A percentile compares a stretch with the other conserved stretches of the same genome.
Conservation (phyloP, 2,888 invertebrate genomes). For the Phyto melanocephala region DNA sequence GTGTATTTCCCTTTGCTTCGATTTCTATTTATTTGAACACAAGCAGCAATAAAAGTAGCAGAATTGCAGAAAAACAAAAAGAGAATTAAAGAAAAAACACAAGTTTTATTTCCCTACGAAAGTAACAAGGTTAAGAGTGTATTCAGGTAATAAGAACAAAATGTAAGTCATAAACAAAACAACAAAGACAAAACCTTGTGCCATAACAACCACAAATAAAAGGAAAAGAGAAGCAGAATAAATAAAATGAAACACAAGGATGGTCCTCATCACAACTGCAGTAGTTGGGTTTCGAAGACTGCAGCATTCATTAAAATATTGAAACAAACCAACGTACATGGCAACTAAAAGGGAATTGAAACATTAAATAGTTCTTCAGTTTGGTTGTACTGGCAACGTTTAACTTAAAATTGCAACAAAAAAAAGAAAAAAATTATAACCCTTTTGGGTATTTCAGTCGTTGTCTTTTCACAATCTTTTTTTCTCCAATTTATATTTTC, state of each 20-base stretch:
- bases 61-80: too few species aligned
- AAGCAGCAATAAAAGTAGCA: background rate
- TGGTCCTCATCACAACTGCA: too few species aligned
- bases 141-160: constrained; percentile 11
- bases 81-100: background rate
- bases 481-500: background rate
- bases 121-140: constrained; percentile 31
- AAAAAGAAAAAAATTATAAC: background rate
- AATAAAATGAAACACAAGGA: background rate
- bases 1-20: background rate
- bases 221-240: background rate
- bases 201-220: background rate
- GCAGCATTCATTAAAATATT: too few species aligned
- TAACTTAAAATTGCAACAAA: too few species aligned
- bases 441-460: background rate
- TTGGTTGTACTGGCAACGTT: too few species aligned
- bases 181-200: constrained; percentile 16
- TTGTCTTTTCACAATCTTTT: background rate
- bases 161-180: background rate
- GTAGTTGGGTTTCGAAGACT: too few species aligned
- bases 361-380: background rate
- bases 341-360: too few species aligned
- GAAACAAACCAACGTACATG: too few species aligned
- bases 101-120: constrained; percentile 13
- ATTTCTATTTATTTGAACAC: background rate